Evolutionary conservation across 2,113 vertebrate genomes (phyloP).

Genomic region (Apodemus sylvaticus): DNA sequence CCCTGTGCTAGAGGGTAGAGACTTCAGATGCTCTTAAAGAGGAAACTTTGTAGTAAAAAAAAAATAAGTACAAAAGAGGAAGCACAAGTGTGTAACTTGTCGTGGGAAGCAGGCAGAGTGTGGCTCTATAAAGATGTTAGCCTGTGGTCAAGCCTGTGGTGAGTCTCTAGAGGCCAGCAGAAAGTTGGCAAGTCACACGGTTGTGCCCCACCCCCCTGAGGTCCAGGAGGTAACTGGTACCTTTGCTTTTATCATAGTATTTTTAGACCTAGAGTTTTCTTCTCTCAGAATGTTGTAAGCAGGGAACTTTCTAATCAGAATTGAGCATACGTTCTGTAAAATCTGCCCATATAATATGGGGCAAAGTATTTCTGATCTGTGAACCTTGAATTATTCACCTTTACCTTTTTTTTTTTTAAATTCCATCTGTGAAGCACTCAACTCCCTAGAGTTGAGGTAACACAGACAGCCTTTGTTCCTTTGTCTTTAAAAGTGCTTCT

Average conservation of each 20-base stretch:
- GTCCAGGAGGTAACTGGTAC: not conserved
- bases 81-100: not conserved
- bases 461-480: not conserved
- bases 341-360: not conserved
- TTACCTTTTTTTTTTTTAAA: not conserved
- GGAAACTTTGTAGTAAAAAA: not conserved
- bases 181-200: not conserved
- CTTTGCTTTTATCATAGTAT: not conserved
- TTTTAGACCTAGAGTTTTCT: constrained; percentile 3
- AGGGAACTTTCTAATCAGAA: not conserved
- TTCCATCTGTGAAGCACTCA: not conserved
- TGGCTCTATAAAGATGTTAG: not conserved
- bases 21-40: not conserved
- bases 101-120: not conserved
- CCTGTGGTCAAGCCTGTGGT: not conserved
- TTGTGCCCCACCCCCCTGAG: not conserved
- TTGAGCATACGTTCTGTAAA: not conserved
- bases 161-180: not conserved
- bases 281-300: not conserved
- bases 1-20: not conserved
- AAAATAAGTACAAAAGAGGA: too few relatives aligned
- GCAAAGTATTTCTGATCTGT: not conserved
- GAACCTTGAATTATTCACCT: not conserved
- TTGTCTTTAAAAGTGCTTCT: not conserved
- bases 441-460: not conserved